phyloP scores from a whole-genome alignment of 2,113 vertebrate genomes.

The Bungarus multicinctus region DNA sequence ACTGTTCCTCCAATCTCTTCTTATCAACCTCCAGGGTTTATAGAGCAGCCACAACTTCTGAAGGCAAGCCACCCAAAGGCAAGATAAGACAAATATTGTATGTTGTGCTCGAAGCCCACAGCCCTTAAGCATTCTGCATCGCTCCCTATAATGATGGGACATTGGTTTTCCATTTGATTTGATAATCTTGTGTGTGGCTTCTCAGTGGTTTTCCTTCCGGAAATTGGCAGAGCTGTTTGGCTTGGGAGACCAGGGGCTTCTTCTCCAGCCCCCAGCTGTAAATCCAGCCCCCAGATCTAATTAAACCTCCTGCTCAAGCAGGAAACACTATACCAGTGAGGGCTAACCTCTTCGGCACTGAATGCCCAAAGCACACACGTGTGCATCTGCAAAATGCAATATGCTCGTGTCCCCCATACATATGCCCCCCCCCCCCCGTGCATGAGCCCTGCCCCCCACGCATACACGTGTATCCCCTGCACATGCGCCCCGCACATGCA shows the following conservation, averaged over 20 bases:
- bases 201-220: slow-evolving; percentile 6
- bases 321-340: too few species aligned
- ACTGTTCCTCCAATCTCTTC: too few species aligned
- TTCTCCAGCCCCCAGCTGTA: slow-evolving; percentile 25
- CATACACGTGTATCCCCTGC: too few species aligned
- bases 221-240: slow-evolving; percentile 53
- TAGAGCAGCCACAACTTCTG: not conserved
- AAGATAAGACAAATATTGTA: not conserved
- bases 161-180: not conserved
- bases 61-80: not conserved
- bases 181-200: not conserved
- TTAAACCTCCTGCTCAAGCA: not conserved
- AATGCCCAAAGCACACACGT: too few species aligned
- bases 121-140: too few species aligned
- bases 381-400: too few species aligned
- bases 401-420: too few species aligned
- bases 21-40: too few species aligned
- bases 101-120: not conserved
- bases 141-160: not conserved
- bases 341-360: too few species aligned
- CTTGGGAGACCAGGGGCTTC: slow-evolving; percentile 39
- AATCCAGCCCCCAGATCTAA: not conserved
- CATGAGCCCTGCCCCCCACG: too few species aligned
- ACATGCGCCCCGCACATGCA: too few species aligned
- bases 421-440: too few species aligned